phyloP scores from a whole-genome alignment of 2,797 vertebrate species.

The Euphonia xanthogaster region DNA sequence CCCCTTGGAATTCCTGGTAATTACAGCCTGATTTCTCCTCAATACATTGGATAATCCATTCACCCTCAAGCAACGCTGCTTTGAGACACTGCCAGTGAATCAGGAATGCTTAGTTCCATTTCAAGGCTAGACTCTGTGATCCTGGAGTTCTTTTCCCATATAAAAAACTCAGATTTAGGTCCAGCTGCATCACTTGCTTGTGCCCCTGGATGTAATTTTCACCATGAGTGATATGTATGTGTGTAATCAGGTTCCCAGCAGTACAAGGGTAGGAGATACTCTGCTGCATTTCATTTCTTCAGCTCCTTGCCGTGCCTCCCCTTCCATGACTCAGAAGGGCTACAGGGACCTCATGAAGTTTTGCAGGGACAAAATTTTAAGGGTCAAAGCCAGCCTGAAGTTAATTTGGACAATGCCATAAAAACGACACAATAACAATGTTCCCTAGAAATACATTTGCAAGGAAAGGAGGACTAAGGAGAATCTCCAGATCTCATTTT shows the following conservation, averaged over 20 bases:
- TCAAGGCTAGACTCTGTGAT: neutral
- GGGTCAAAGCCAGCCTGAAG: neutral
- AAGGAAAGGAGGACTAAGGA: neutral
- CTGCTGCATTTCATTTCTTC: neutral
- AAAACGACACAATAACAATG: neutral
- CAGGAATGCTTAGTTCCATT: neutral
- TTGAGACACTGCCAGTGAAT: neutral
- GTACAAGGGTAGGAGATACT: neutral
- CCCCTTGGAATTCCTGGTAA: neutral
- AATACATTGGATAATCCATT: neutral
- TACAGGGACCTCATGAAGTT: neutral
- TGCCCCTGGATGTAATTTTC: neutral
- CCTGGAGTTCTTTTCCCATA: neutral
- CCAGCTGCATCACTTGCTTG: neutral
- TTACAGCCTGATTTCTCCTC: neutral
- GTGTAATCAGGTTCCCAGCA: neutral
- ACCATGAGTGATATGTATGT: neutral
- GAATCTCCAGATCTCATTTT: neutral
- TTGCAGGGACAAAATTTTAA: neutral
- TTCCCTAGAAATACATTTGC: neutral
- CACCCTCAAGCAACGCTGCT: fast-evolving
- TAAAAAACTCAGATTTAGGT: neutral
- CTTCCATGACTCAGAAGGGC: neutral
- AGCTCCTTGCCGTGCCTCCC: neutral
- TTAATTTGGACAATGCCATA: neutral